Conservation (phyloP, 2,797 vertebrate species). For the Thunnus albacares region DNA sequence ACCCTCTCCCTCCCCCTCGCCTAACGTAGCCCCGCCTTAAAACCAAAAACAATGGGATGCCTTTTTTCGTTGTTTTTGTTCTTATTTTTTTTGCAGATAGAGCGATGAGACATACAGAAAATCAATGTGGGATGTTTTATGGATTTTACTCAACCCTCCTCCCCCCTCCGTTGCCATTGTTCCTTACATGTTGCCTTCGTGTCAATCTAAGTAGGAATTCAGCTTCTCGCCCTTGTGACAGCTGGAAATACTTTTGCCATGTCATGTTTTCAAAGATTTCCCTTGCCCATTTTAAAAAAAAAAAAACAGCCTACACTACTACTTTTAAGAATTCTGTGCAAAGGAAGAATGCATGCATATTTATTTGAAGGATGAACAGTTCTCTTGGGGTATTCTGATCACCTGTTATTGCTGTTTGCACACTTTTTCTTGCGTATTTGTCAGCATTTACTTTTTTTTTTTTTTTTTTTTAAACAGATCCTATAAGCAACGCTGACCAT, state of each 20-base stretch:
- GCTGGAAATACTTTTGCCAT: constrained; percentile 46
- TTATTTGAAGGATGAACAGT: constrained; percentile 71
- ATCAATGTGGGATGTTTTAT: constrained; percentile 75
- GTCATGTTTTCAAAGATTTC: constrained; percentile 40
- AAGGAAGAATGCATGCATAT: constrained; percentile 71
- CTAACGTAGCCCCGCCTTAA: constrained; percentile 89
- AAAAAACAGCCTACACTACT: constrained; percentile 47
- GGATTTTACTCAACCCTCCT: constrained; percentile 58
- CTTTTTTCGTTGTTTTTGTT: constrained; percentile 72
- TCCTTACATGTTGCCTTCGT: constrained; percentile 56
- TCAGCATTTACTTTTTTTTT: constrained; percentile 50
- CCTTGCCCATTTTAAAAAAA: constrained; percentile 10
- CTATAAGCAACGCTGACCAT: constrained; percentile 6
- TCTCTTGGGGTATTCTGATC: constrained; percentile 34
- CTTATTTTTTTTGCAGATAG: constrained; percentile 60
- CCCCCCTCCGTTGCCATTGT: neutral
- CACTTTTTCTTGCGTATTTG: constrained; percentile 54
- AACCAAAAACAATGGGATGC: constrained; percentile 91
- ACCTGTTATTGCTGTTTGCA: constrained; percentile 72
- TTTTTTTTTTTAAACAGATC: constrained; percentile 44
- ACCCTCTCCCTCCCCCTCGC: constrained; percentile 40
- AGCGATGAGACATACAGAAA: constrained; percentile 56
- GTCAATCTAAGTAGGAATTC: constrained; percentile 48
- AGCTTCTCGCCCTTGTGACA: constrained; percentile 42
- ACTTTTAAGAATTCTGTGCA: constrained; percentile 58